These are phyloP conservation scores for Sparidentex hasta DNA, from an alignment of 2,797 vertebrate genomes.

Conservation along the genomic window DNA sequence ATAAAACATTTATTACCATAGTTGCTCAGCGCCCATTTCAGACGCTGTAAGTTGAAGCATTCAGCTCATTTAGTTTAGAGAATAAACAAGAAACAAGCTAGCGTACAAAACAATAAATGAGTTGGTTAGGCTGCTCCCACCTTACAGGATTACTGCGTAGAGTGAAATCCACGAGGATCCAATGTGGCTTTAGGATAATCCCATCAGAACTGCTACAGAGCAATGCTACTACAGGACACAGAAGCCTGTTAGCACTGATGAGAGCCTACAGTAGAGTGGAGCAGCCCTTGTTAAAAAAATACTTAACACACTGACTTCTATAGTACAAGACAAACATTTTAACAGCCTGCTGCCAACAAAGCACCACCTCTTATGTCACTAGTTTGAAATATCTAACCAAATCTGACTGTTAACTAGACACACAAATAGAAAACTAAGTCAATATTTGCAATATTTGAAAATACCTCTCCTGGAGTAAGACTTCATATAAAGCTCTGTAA, in stretches of 20 bases:
- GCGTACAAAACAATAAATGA: constrained; percentile 59
- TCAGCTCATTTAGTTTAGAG: constrained; percentile 51
- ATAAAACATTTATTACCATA: constrained; percentile 74
- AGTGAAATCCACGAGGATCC: constrained; percentile 90
- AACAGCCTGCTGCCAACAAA: constrained; percentile 67
- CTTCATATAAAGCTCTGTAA: constrained; percentile 71
- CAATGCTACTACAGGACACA: constrained; percentile 89
- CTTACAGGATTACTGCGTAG: constrained; percentile 85
- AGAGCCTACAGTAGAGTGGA: constrained; percentile 85
- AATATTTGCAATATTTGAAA: constrained; percentile 57
- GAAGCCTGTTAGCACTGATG: constrained; percentile 91
- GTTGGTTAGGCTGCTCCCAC: constrained; percentile 70
- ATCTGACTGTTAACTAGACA: constrained; percentile 54
- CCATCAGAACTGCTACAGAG: constrained; percentile 89
- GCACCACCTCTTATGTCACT: constrained; percentile 30
- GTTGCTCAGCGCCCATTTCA: constrained; percentile 55
- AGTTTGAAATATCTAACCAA: constrained; percentile 55
- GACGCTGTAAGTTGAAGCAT: constrained; percentile 50
- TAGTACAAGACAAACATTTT: constrained; percentile 60
- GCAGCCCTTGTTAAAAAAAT: constrained; percentile 78
- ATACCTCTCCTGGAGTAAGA: constrained; percentile 59
- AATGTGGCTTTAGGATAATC: constrained; percentile 90
- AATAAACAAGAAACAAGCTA: constrained; percentile 58
- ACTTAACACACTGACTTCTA: constrained; percentile 60
- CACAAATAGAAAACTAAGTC: constrained; percentile 69